A percentile compares a stretch with the other conserved stretches of the same genome.
Conservation (phyloP, 2,797 vertebrate species). For the Onychomys torridus region DNA sequence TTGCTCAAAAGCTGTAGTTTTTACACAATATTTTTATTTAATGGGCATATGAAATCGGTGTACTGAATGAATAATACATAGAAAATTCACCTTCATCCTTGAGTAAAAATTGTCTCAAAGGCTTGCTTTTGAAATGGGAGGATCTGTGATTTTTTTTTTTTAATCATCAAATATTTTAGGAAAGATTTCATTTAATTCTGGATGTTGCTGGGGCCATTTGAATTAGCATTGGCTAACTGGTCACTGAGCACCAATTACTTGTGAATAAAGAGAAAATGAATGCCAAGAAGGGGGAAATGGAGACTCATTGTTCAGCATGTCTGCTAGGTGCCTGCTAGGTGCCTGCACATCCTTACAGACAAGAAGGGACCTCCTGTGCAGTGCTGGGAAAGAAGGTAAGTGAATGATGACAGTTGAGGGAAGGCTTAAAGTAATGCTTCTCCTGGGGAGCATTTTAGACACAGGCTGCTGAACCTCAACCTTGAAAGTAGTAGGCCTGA, state of each 20-base stretch:
- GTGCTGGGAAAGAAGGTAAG: not conserved
- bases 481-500: not conserved
- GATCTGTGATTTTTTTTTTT: not conserved
- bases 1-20: not conserved
- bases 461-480: not conserved
- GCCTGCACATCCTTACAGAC: not conserved
- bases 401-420: not conserved
- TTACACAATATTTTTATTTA: constrained; percentile 26
- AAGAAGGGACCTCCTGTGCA: not conserved
- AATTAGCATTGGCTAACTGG: constrained; percentile 58
- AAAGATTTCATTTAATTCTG: constrained; percentile 66
- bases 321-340: not conserved
- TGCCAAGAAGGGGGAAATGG: constrained; percentile 35
- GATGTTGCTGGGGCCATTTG: constrained; percentile 51
- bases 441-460: not conserved
- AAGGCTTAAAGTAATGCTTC: not conserved
- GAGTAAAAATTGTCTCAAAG: constrained; percentile 40
- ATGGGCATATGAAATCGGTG: not conserved
- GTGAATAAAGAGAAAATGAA: constrained; percentile 49
- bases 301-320: not conserved
- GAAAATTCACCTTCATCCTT: constrained; percentile 30
- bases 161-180: constrained; percentile 54
- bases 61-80: not conserved
- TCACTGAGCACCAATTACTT: constrained; percentile 46
- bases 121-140: constrained; percentile 55